A percentile compares a stretch with the other conserved stretches of the same genome.
phyloP scores from a whole-genome alignment of 1,140 invertebrate species.

The Amphibalanus amphitrite region DNA sequence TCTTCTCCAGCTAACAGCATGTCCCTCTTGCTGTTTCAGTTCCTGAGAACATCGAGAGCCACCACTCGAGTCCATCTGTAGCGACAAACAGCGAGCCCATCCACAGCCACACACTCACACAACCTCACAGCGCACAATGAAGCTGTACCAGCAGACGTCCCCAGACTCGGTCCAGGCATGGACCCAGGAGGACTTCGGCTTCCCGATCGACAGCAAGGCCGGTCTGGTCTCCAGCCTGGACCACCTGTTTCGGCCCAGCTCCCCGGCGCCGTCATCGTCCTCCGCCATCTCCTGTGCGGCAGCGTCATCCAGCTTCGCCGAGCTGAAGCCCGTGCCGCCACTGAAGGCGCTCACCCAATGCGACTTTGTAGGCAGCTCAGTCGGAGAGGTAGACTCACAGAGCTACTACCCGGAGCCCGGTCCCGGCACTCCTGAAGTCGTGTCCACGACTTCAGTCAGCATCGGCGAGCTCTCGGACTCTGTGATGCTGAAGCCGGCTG shows the following conservation, averaged over 20 bases:
- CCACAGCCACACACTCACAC: too few species aligned
- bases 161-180: slow-evolving; percentile 19
- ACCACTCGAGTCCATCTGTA: not conserved
- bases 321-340: slow-evolving; percentile 66
- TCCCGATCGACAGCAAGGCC: not conserved
- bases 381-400: slow-evolving; percentile 39
- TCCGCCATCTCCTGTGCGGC: slow-evolving; percentile 18
- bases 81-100: too few species aligned
- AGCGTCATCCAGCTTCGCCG: slow-evolving; percentile 40
- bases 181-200: slow-evolving; percentile 17
- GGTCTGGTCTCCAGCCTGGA: not conserved
- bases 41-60: not conserved
- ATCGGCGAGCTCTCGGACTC: slow-evolving; percentile 24
- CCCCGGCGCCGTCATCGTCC: slow-evolving; percentile 9
- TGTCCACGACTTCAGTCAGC: slow-evolving; percentile 26
- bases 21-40: not conserved
- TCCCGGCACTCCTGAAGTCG: slow-evolving; percentile 20
- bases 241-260: not conserved
- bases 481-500: slow-evolving; percentile 24
- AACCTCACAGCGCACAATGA: slow-evolving; percentile 12
- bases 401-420: slow-evolving; percentile 21
- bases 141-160: slow-evolving; percentile 19
- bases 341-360: slow-evolving; percentile 61
- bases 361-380: slow-evolving; percentile 17
- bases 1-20: not conserved